Base-by-base conservation (phyloP, 2,797 vertebrate genomes). In the Neomorphus geoffroyi region DNA sequence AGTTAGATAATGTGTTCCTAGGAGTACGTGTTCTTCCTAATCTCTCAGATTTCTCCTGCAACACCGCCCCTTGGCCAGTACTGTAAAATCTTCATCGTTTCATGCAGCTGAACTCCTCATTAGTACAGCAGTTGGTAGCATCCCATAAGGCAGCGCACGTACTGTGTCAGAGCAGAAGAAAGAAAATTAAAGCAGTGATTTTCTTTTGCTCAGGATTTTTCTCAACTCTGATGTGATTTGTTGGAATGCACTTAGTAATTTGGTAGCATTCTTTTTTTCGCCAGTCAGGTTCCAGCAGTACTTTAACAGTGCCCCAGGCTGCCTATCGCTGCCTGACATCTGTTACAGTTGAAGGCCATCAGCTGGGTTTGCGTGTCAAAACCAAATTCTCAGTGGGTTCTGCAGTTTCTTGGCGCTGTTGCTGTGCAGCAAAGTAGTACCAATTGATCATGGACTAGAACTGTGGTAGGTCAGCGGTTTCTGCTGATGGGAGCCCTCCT, bases 131-230 rank as follows among this genome's bases (percentile, higher is more conserved):
- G 43, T 8, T 57, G 69, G 69, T 43, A 37, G 65, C 51, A 5
- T 13, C 10, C 41, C 64, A 28, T 10, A 8, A 26, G 6, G 85
- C 84, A 69, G 60, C 57, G 12, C 33, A 48, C 86, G 14, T 45
- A 16, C 83, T 33, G 79, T 2, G 79, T 17, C 4, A 6, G n/a
- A 75, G 74, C 3, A 0, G 35, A 7, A 66, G 86, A 67, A 86
- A 81, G 67, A 70, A 95, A 96, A 97, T 82, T 54, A 85, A 96
- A 96, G 88, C 7, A 77, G 85, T 51, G 81, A 94, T 96, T 96
- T 97, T 89, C 87, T 81, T 70, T 45, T 45, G 82, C 74, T 86
- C 78, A 12, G 50, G 71, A 53, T 86, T 91, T 83, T 90, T 67
- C 79, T 77, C 72, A 32, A 0, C 85, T 90, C 88, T 79, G 78